Base-by-base conservation (phyloP, 2,113 vertebrate genomes). In the Ceyx cyanopectus region DNA sequence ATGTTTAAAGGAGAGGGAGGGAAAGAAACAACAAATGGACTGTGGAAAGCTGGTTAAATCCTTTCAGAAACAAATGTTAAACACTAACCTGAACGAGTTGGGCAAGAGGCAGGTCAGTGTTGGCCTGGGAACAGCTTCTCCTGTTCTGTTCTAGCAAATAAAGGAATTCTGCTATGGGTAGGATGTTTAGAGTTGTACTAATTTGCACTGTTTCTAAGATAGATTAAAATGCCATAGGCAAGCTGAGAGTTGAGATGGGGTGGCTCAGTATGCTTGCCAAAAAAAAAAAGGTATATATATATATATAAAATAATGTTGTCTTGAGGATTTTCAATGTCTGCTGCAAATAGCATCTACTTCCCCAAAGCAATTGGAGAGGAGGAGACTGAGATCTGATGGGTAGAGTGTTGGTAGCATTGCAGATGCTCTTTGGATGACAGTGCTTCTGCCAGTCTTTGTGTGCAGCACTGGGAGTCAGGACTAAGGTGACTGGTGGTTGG, bases 161-260 rank as follows among this genome's bases (percentile, higher is more conserved):
- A 90, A n/a, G 72, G 51, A 91, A 32, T 90, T 94, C 56, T 91
- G 87, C 81, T 94, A 65, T 91, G 92, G 85, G 51, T 94, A 93
- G 91, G 94, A 70, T 92, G 75, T 92, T 93, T 93, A 96, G 95
- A 80, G 62, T 87, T 53, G 29, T 92, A 94, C 94, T 93, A 92
- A 94, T 94, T 95, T 95, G 95, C 92, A 96, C 95, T 95, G 95
- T 95, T 92, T 58, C 82, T 96, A 87, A 95, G 37, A 85, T 92
- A 96, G 93, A 82, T 91, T 85, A 93, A 92, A 95, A 95, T 91
- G 95, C 94, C 94, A 92, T 96, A 95, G 95, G 94, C 94, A 95
- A 93, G 92, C 92, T 51, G 89, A 81, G 70, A 83, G n/a, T 66
- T 30, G 67, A 90, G 92, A 79, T 45, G 68, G 56, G 77, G 84